phyloP scores from a whole-genome alignment of 2,797 vertebrate genomes.

The Gymnopithys bicolor region DNA sequence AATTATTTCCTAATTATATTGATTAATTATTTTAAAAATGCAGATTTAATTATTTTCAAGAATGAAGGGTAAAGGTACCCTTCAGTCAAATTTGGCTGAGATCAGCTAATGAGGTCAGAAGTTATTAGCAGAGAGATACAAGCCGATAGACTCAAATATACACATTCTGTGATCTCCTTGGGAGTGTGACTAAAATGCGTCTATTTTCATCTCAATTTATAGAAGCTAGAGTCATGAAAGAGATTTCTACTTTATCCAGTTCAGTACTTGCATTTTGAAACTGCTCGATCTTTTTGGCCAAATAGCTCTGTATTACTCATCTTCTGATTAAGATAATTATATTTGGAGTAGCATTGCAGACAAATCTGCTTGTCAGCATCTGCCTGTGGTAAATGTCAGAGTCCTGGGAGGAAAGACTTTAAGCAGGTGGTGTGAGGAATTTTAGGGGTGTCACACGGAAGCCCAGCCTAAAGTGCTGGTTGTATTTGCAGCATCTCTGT shows the following conservation, averaged over 20 bases:
- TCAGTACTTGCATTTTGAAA: background rate
- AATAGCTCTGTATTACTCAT: background rate
- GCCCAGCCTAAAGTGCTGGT: background rate
- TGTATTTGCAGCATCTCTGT: background rate
- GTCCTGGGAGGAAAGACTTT: background rate
- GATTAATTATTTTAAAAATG: constrained; percentile 32
- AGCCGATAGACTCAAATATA: background rate
- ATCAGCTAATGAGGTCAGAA: constrained; percentile 46
- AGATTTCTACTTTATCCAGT: background rate
- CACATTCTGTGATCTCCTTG: background rate
- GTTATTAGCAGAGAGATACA: constrained; percentile 3
- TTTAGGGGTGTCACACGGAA: background rate
- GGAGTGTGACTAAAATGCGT: background rate
- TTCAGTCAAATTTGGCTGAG: constrained; percentile 56
- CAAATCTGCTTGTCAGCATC: background rate
- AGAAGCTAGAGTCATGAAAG: background rate
- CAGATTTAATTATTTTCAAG: constrained; percentile 23
- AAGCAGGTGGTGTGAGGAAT: background rate
- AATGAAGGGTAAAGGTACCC: constrained; percentile 46
- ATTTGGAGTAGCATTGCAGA: background rate
- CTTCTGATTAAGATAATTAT: background rate
- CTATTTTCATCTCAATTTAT: background rate
- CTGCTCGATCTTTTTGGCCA: background rate
- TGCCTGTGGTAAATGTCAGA: background rate
- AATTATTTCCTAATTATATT: constrained; percentile 6